A percentile compares a stretch with the other conserved stretches of the same genome.
These are phyloP conservation scores for Phenganax subtilis DNA, from an alignment of 92 coral and sea anemone species.

Conservation along the genomic window DNA sequence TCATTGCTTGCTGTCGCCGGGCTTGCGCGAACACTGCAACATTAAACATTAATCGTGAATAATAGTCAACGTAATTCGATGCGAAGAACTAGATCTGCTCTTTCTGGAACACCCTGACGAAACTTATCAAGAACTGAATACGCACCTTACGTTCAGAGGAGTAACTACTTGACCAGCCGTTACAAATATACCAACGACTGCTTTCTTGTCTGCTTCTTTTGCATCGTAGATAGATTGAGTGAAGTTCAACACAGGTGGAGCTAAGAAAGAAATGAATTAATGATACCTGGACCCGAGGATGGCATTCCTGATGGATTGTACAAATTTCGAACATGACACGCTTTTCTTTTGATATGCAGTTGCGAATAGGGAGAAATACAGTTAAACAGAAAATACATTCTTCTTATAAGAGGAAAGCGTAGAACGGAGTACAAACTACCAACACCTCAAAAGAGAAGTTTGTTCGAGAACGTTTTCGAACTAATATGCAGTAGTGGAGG, in stretches of 20 bases:
- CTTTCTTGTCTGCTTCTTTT: slow-evolving; percentile 3
- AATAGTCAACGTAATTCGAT: too few relatives aligned
- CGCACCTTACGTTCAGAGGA: slow-evolving; percentile 25
- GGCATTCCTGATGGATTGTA: too few relatives aligned
- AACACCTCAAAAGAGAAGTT: too few relatives aligned
- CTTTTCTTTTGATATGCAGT: not conserved
- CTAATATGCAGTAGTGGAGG: not conserved
- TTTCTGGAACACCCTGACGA: not conserved
- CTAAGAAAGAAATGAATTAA: not conserved
- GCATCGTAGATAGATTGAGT: slow-evolving; percentile 12
- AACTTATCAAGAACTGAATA: not conserved
- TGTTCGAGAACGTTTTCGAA: too few relatives aligned
- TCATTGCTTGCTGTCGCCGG: slow-evolving; percentile 15
- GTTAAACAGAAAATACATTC: too few relatives aligned
- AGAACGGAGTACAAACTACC: too few relatives aligned
- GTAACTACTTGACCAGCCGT: not conserved
- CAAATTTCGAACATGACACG: not conserved
- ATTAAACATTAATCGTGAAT: too few relatives aligned
- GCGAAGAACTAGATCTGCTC: too few relatives aligned
- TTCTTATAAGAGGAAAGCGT: too few relatives aligned
- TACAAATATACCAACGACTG: not conserved
- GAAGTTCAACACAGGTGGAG: slow-evolving; percentile 12
- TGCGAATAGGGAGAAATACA: not conserved
- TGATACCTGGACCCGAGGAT: not conserved
- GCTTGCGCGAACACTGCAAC: not conserved